These are phyloP conservation scores for Anomalospiza imberbis DNA, from an alignment of 2,797 vertebrate genomes.

Conservation along the genomic window DNA sequence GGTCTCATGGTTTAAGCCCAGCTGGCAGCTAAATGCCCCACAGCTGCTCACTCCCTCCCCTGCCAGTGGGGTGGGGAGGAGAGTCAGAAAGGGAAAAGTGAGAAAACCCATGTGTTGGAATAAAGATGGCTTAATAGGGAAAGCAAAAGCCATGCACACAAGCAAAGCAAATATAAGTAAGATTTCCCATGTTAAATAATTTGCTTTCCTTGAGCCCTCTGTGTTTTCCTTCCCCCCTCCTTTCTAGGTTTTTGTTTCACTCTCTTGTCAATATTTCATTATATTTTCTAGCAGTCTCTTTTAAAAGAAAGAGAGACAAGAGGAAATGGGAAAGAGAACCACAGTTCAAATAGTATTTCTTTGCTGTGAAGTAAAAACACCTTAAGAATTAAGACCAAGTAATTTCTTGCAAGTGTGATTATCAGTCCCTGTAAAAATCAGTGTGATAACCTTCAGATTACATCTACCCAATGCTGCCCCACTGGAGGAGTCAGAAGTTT, in stretches of 20 bases:
- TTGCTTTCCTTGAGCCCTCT: not conserved
- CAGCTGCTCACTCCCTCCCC: not conserved
- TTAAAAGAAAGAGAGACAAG: not conserved
- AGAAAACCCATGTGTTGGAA: not conserved
- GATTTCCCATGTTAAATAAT: not conserved
- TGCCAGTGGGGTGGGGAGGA: not conserved
- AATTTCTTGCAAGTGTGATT: not conserved
- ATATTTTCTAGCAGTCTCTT: not conserved
- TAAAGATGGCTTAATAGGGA: not conserved
- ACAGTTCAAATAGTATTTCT: not conserved
- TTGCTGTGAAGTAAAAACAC: not conserved
- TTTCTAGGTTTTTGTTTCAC: not conserved
- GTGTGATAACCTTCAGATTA: not conserved
- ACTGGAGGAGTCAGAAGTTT: not conserved
- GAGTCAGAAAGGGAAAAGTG: not conserved
- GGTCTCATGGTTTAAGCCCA: not conserved
- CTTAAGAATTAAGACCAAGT: not conserved
- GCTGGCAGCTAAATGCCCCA: not conserved
- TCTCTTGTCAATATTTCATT: not conserved
- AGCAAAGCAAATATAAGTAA: not conserved
- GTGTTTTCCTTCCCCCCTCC: rapidly evolving
- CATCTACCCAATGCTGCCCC: not conserved
- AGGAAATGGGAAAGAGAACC: not conserved
- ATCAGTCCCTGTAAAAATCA: not conserved
- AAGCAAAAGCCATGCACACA: not conserved